Evolutionary conservation across 2,113 vertebrate genomes (phyloP).

Genomic region (Notothenia coriiceps): DNA sequence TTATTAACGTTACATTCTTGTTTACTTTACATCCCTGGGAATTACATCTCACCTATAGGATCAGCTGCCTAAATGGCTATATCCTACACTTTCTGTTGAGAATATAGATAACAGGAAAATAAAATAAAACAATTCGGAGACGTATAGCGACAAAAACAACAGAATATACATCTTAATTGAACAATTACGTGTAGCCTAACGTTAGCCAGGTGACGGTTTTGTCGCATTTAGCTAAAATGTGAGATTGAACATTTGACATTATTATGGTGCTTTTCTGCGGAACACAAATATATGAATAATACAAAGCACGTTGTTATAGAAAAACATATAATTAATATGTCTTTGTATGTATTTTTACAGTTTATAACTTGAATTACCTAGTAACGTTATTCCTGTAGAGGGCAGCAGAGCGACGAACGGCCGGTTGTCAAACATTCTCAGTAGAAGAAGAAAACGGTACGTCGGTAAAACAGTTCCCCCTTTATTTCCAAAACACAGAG

Average conservation of each 20-base stretch:
- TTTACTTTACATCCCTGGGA: not conserved
- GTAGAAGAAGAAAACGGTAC: constrained; percentile 72
- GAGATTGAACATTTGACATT: not conserved
- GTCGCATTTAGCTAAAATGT: not conserved
- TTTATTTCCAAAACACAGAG: constrained; percentile 24
- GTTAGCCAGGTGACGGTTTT: not conserved
- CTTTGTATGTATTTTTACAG: too few relatives aligned
- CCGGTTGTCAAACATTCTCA: not conserved
- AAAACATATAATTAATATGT: too few relatives aligned
- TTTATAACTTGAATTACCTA: not conserved
- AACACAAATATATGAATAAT: not conserved
- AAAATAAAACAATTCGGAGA: not conserved
- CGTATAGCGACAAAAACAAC: too few relatives aligned
- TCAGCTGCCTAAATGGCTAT: not conserved
- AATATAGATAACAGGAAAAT: not conserved
- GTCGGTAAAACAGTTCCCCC: constrained; percentile 54
- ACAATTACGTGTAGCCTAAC: not conserved
- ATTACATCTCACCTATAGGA: not conserved
- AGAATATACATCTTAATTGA: not conserved
- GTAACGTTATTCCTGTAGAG: not conserved
- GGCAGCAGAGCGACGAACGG: constrained; percentile 20
- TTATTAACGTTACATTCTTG: not conserved
- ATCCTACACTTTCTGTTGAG: not conserved
- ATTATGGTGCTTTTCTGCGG: not conserved
- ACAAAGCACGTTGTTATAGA: not conserved